Conservation (phyloP, 2,113 vertebrate species). For the Terrapene triunguis region DNA sequence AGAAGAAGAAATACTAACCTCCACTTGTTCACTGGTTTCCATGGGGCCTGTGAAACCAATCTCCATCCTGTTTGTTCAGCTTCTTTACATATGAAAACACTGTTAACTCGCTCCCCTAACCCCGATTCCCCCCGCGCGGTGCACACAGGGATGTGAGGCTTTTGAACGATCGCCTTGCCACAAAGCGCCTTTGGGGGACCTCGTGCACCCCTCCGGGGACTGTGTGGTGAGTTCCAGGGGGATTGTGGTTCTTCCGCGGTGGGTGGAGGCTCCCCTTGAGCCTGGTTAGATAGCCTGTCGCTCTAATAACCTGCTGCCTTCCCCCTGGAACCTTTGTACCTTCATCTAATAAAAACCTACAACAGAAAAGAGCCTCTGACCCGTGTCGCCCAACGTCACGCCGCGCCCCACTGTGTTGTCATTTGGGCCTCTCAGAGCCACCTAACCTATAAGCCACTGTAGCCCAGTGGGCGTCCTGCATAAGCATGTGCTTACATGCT, state of each 20-base stretch:
- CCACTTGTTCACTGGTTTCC: not conserved
- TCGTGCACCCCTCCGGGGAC: too few relatives aligned
- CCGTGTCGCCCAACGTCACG: not conserved
- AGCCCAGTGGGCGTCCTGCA: too few relatives aligned
- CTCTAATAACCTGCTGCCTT: not conserved
- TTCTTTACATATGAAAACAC: not conserved
- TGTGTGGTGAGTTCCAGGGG: not conserved
- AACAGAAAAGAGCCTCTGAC: not conserved
- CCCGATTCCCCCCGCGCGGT: too few relatives aligned
- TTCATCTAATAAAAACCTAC: not conserved
- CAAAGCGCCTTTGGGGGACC: too few relatives aligned
- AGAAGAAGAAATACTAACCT: not conserved
- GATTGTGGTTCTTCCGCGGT: not conserved
- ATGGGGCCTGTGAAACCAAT: not conserved
- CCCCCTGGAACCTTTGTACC: not conserved
- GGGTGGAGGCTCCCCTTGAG: not conserved
- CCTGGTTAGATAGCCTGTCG: not conserved
- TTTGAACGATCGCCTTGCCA: not conserved
- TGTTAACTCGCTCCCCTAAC: not conserved
- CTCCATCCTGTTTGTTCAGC: too few relatives aligned
- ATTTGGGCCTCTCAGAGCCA: too few relatives aligned
- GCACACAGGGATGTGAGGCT: not conserved
- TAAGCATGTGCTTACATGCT: too few relatives aligned
- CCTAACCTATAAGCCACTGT: too few relatives aligned
- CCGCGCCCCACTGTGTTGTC: not conserved